A percentile compares a stretch with the other conserved stretches of the same genome.
Conservation (phyloP, 1,140 invertebrate genomes). For the Paracyclopina nana region DNA sequence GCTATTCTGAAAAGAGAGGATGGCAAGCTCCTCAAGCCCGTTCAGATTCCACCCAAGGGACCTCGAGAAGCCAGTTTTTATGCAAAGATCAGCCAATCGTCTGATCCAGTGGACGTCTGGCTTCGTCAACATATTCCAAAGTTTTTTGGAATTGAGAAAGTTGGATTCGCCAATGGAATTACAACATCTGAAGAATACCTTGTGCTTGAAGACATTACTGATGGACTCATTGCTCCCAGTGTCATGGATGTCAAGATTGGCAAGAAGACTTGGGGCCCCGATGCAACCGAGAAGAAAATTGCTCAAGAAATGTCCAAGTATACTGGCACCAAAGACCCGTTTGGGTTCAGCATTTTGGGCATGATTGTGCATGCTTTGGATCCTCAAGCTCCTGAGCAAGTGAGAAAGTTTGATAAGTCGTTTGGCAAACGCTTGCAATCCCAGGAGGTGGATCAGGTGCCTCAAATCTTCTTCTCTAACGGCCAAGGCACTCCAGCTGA, state of each 20-base stretch:
- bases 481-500: background rate
- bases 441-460: conserved; percentile 2
- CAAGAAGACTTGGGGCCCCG: conserved; percentile 9
- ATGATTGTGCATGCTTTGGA: conserved; percentile 4
- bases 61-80: conserved; percentile 1
- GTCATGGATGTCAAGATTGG: conserved; percentile 16
- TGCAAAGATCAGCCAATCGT: background rate
- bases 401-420: background rate
- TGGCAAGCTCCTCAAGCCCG: conserved; percentile 8
- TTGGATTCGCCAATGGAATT: background rate
- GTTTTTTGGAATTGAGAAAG: background rate
- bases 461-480: conserved; percentile 5
- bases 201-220: background rate
- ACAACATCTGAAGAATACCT: background rate
- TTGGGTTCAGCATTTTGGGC: conserved; percentile 7
- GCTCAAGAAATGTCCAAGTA: conserved; percentile 10
- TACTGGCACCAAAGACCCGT: conserved; percentile 6
- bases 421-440: conserved; percentile 10
- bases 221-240: background rate
- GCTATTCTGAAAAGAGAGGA: conserved; percentile 4
- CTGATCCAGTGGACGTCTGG: background rate
- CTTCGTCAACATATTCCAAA: background rate
- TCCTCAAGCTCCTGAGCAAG: background rate
- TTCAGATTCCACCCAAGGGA: conserved; percentile 3
- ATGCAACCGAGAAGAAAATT: conserved; percentile 3